A percentile compares a stretch with the other conserved stretches of the same genome.
phyloP scores from a whole-genome alignment of 2,888 invertebrate species.

The Hydrotaea cyrtoneurina region DNA sequence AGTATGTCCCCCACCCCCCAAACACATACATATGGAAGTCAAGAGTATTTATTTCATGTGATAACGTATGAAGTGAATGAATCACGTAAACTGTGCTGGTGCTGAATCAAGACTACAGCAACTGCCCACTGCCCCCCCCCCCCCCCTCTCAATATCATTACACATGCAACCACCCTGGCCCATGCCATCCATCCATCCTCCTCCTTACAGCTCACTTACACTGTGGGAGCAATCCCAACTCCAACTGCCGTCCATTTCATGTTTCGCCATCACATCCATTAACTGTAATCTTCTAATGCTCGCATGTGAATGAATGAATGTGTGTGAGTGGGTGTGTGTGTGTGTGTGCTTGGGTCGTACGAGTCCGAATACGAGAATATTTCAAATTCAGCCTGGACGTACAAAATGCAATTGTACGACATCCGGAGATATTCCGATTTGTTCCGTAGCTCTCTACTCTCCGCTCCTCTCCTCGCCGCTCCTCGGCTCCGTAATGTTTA shows the following conservation, averaged over 20 bases:
- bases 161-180: too few relatives aligned
- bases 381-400: conserved; percentile 5
- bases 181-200: too few relatives aligned
- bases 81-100: conserved; percentile 23
- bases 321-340: background rate
- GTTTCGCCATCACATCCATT: conserved; percentile 21
- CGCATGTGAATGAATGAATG: background rate
- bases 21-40: conserved; percentile 11
- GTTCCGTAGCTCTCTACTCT: conserved; percentile 1
- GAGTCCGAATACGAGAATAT: background rate
- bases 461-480: background rate
- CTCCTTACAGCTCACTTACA: too few relatives aligned
- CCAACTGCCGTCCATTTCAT: background rate
- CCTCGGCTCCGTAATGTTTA: background rate
- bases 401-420: conserved; percentile 32
- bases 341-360: too few relatives aligned
- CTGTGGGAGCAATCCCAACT: background rate
- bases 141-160: too few relatives aligned
- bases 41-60: conserved; percentile 1
- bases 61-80: conserved; percentile 29
- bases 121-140: too few relatives aligned
- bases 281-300: conserved; percentile 35
- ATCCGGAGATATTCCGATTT: conserved; percentile 31
- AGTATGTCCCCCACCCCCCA: conserved; percentile 13
- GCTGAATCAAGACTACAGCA: background rate